Evolutionary conservation across 1,140 invertebrate genomes (phyloP), one percentile per base, ranked within the genome.

Genomic region (Lasioglossum albipes): DNA sequence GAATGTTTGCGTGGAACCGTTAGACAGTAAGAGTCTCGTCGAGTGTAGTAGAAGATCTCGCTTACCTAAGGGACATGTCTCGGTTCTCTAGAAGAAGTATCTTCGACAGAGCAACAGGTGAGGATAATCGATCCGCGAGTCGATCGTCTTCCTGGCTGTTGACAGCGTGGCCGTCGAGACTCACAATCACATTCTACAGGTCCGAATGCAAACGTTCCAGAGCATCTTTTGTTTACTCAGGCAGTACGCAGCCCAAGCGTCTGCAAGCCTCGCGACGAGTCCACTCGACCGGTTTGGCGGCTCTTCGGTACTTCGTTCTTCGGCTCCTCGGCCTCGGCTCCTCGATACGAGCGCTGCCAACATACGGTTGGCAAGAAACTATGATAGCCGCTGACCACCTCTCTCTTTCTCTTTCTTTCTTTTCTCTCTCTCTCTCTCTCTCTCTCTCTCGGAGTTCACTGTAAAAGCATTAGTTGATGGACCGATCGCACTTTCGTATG

Each of bases 141-240:
- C 31, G 45, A 57, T 73, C 41, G 41, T 42, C n/a, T 6, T 22
- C 41, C 27, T 13, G 18, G n/a, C 36, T 76, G 9, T 22, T 45
- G 36, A 2, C 42, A 72, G 16, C 36, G 18, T 67, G 36, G 65
- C 20, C 20, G 49, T 27, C 16, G n/a, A 62, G 65, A 18, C 27
- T 16, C 13, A 57, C 16, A 57, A 7, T 59, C 57, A 75, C 54
- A 42, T 62, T 67, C 13, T 41, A 4, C 41, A 13, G 20, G 36
- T 6, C 18, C n/a, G 27, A 36, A 16, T 52, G 31, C n/a, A 3
- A 54, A 18, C 13, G 54, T 69, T 27, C 20, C 27, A 20, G 68
- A n/a, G 13, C 78, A 75, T 90, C 88, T 89, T 88, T 90, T 90
- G 86, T 90, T 89, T 87, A 80, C 65, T 41, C 54, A 75, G 13